Conservation (phyloP, 2,797 vertebrate genomes). For the Acanthiza pusilla region DNA sequence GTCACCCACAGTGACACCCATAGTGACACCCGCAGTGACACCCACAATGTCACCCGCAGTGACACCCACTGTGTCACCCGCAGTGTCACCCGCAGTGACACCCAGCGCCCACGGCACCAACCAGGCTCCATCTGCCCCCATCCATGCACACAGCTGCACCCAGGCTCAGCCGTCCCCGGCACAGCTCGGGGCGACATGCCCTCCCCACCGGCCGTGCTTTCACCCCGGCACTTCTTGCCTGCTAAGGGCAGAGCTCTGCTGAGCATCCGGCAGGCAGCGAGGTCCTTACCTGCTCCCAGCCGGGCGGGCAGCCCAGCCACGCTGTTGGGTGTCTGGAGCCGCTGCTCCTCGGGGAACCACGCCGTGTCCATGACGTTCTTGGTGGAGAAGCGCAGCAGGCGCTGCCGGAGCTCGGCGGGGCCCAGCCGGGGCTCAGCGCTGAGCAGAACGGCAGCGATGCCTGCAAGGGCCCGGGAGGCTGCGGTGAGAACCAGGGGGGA, state of each 20-base stretch:
- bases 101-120: neutral
- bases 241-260: neutral
- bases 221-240: accelerated
- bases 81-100: neutral
- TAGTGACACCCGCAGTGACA: too few species aligned
- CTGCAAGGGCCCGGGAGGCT: conserved; percentile 40
- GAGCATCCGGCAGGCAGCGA: neutral
- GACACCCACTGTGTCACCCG: neutral
- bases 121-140: neutral
- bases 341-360: conserved; percentile 75
- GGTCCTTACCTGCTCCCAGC: conserved; percentile 54
- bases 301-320: conserved; percentile 74
- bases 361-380: conserved; percentile 73
- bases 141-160: accelerated
- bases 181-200: accelerated
- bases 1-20: too few species aligned
- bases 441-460: conserved; percentile 82
- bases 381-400: conserved; percentile 75
- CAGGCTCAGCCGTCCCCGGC: neutral
- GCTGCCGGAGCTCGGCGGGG: conserved; percentile 79
- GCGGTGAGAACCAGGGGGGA: neutral
- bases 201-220: accelerated
- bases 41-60: accelerated
- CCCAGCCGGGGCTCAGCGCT: conserved; percentile 69
- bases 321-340: conserved; percentile 78